Evolutionary conservation across 2,888 invertebrate genomes (phyloP).

Genomic region (Timema cristinae): DNA sequence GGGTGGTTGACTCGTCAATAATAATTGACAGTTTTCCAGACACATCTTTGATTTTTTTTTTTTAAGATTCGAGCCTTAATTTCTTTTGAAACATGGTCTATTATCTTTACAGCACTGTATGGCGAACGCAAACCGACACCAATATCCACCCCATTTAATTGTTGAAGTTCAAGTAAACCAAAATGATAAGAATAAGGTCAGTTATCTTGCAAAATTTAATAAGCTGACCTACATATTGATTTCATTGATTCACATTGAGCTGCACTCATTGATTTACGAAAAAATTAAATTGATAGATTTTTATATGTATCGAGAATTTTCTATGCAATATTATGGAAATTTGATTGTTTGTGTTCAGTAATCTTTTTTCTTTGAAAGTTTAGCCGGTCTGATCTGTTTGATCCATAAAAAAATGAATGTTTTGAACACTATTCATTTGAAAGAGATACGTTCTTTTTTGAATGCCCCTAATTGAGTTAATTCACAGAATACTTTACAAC

Average conservation of each 20-base stretch:
- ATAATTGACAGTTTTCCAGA: neutral
- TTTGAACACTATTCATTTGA: neutral
- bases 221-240: neutral
- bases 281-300: neutral
- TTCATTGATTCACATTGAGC: neutral
- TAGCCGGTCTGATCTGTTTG: neutral
- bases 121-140: neutral
- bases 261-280: neutral
- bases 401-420: neutral
- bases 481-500: neutral
- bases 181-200: neutral
- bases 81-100: conserved; percentile 1
- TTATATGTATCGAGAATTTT: neutral
- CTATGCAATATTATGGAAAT: conserved; percentile 7
- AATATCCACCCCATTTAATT: neutral
- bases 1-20: conserved; percentile 1
- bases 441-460: neutral
- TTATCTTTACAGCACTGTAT: neutral
- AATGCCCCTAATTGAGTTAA: neutral
- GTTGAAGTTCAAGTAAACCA: neutral
- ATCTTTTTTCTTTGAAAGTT: conserved; percentile 8
- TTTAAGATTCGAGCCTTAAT: neutral
- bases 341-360: neutral
- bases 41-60: neutral
- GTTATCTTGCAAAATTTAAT: neutral